These are phyloP conservation scores for Sphenopsis melanotis DNA, from an alignment of 2,797 vertebrate genomes.

Conservation along the genomic window DNA sequence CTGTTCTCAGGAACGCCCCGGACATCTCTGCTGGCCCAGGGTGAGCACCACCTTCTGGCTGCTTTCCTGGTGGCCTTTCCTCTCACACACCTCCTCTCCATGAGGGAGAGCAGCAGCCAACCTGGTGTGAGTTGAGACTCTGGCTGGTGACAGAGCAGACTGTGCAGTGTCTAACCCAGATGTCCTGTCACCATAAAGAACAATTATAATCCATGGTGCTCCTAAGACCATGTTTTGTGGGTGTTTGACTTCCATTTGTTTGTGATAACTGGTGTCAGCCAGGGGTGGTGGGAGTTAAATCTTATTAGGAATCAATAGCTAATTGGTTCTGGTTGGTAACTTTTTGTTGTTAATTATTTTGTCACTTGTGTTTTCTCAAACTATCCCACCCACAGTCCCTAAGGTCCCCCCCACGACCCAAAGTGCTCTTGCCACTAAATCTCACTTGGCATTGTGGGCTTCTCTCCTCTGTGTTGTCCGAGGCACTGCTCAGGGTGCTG, in stretches of 20 bases:
- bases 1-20: rapidly evolving
- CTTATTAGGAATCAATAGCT: background rate
- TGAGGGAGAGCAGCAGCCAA: background rate
- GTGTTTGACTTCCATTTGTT: background rate
- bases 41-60: background rate
- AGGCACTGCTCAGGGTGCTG: background rate
- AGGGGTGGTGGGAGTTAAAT: background rate
- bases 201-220: background rate
- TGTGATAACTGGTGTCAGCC: background rate
- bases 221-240: background rate
- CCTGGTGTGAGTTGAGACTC: background rate
- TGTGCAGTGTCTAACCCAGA: rapidly evolving
- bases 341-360: background rate
- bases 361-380: background rate
- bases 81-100: background rate
- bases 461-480: rapidly evolving
- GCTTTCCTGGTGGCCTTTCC: background rate
- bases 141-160: background rate
- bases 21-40: background rate
- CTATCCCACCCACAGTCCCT: background rate
- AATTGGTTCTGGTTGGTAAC: background rate
- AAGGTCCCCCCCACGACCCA: rapidly evolving
- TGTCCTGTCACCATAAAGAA: background rate
- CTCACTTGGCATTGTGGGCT: background rate
- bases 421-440: background rate